phyloP scores from a whole-genome alignment of 2,113 vertebrate species.

The Spermophilus dauricus region DNA sequence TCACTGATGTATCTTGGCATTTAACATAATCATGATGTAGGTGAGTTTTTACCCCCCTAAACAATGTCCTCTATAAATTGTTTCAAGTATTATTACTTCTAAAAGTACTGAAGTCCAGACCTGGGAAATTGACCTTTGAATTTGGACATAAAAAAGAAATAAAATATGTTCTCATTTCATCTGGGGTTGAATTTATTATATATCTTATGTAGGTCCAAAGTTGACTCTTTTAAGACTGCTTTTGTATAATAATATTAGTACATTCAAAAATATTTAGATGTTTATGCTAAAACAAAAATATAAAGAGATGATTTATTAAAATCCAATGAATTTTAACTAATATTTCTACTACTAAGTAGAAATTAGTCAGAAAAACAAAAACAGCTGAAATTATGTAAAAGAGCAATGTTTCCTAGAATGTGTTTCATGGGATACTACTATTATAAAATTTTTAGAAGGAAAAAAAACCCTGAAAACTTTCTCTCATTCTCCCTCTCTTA shows the following conservation, averaged over 20 bases:
- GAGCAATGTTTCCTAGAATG: neutral
- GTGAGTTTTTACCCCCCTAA: neutral
- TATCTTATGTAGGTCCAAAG: neutral
- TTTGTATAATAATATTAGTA: neutral
- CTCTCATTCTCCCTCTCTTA: neutral
- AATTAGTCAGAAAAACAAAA: neutral
- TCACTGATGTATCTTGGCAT: neutral
- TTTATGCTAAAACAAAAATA: slow-evolving; percentile 20
- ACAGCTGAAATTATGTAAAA: neutral
- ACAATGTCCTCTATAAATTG: neutral
- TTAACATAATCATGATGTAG: neutral
- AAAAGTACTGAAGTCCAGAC: neutral
- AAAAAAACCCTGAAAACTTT: neutral
- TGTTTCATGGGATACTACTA: neutral
- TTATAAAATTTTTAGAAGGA: neutral
- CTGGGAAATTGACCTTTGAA: neutral
- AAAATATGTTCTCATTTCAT: slow-evolving; percentile 6
- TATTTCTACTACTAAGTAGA: neutral
- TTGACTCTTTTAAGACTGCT: neutral
- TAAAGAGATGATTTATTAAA: slow-evolving; percentile 13
- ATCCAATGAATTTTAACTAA: neutral
- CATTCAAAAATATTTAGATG: neutral
- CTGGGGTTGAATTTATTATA: neutral
- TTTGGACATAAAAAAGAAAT: slow-evolving; percentile 14
- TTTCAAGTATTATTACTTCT: neutral